phyloP scores from a whole-genome alignment of 2,797 vertebrate genomes.

The Acanthornis magna region DNA sequence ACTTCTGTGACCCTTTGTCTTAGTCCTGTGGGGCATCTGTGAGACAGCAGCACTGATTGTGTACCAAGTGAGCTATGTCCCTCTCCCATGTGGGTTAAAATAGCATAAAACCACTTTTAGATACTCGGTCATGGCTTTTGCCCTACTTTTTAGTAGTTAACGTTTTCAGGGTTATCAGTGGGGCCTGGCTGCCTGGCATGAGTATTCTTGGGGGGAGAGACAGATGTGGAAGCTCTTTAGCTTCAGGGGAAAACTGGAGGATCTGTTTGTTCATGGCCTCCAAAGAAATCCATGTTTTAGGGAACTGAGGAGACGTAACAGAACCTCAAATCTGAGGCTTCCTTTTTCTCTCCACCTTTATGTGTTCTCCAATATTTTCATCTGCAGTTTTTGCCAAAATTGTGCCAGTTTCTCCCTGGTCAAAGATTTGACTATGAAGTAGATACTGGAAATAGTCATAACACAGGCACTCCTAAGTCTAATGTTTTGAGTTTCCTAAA shows the following conservation, averaged over 20 bases:
- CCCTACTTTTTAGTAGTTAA: neutral
- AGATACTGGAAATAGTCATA: neutral
- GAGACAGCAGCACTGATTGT: neutral
- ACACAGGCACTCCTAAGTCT: neutral
- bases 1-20: neutral
- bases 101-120: neutral
- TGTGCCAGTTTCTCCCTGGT: neutral
- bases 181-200: neutral
- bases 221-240: neutral
- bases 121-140: neutral
- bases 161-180: neutral
- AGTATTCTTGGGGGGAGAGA: accelerated
- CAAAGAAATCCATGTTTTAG: neutral
- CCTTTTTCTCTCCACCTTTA: neutral
- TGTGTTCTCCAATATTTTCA: neutral
- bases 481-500: neutral
- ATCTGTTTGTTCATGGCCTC: neutral
- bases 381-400: neutral
- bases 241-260: neutral
- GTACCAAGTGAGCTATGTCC: neutral
- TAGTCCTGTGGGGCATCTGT: neutral
- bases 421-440: neutral
- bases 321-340: neutral
- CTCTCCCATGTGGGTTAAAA: neutral
- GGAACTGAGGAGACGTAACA: neutral